Conservation (phyloP, 2,888 invertebrate species). For the Panzeria rudis region DNA sequence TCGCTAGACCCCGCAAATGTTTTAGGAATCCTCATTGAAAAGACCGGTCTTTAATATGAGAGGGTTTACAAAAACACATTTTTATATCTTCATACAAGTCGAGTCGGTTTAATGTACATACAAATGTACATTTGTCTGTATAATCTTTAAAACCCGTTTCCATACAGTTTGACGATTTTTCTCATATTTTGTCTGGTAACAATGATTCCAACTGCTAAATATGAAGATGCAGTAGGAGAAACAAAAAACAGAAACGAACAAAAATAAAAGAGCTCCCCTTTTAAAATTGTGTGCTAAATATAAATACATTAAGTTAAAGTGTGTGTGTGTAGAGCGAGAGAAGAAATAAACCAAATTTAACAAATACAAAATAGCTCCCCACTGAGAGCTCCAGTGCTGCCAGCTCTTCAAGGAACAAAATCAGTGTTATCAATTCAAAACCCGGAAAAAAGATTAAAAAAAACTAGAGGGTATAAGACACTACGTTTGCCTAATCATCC, state of each 20-base stretch:
- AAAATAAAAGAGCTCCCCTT: slow-evolving; percentile 21
- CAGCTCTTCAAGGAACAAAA: neutral
- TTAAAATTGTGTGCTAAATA: slow-evolving; percentile 6
- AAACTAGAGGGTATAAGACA: no score
- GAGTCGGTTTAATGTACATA: no score
- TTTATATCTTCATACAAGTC: no score
- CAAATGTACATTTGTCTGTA: neutral
- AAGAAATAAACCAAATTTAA: neutral
- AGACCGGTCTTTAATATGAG: no score
- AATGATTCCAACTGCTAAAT: neutral
- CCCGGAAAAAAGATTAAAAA: no score
- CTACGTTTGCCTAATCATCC: no score
- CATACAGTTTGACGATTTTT: no score
- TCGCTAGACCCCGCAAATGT: no score
- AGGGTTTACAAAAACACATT: no score
- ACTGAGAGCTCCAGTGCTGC: neutral
- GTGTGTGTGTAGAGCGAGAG: neutral
- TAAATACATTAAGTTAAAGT: slow-evolving; percentile 1
- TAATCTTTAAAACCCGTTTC: no score
- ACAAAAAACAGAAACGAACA: neutral
- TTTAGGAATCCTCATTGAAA: no score
- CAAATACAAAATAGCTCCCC: neutral
- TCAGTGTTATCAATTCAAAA: no score
- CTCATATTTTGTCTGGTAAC: neutral
- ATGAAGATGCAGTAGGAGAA: neutral